Evolutionary conservation across 2,797 vertebrate genomes (phyloP), one percentile per base, ranked within the genome.

Genomic region (Pantherophis alleghaniensis): DNA sequence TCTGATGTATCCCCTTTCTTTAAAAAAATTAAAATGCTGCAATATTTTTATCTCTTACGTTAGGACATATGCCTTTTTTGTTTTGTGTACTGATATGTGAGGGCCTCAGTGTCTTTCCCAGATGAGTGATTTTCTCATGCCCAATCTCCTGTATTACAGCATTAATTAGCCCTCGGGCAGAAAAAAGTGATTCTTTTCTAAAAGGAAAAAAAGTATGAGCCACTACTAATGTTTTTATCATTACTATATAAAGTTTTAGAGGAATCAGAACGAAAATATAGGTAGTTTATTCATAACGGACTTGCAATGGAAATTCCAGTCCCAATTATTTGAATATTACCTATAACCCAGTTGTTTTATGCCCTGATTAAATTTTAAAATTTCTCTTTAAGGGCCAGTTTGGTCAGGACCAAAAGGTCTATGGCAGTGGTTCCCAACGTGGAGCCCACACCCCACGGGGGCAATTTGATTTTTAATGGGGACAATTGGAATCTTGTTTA

Each of bases 111-210:
- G 47, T 37, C 42, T 88, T 92, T 2, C 87, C 90, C 79, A 2
- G 22, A 51, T 32, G 20, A 89, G 69, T 93, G 93, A 16, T 56
- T 95, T 95, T 92, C 91, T 66, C 90, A 91, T 93, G n/a, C 42
- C 90, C 90, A 86, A 42, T 18, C 86, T 79, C 26, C n/a, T 88
- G 5, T 83, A 88, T 93, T 86, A 88, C 60, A 89, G 86, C 89
- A 91, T 93, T 83, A 91, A 56, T 60, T 37, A 69, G 51, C 83
- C 88, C 28, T n/a, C 32, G n/a, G n/a, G 16, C 26, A 16, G 7
- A 83, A 59, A 59, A 89, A 66, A 18, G 9, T 74, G 11, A 14
- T 90, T 86, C 12, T 57, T 88, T 88, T 57, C 22, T 53, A 37
- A 51, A 61, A 56, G 53, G n/a, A 87, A 18, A 51, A 61, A n/a